These are phyloP conservation scores for Amblyteles armatorius DNA, from an alignment of 2,888 invertebrate genomes.

Conservation along the genomic window DNA sequence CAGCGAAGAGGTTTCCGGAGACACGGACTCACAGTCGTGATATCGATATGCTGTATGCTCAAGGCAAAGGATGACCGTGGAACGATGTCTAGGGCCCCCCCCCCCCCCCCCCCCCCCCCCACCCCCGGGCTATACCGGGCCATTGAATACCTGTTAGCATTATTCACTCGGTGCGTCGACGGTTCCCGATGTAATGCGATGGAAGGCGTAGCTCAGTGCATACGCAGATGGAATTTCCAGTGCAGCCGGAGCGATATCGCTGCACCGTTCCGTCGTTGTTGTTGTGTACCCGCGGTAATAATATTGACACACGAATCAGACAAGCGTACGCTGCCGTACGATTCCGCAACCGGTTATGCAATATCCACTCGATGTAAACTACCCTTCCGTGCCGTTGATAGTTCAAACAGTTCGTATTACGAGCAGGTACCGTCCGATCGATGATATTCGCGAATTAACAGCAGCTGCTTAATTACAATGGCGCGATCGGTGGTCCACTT, in stretches of 20 bases:
- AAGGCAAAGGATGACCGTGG: constrained; percentile 23
- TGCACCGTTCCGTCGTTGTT: not conserved
- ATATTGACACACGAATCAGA: constrained; percentile 37
- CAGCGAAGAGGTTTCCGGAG: not conserved
- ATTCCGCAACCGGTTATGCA: constrained; percentile 26
- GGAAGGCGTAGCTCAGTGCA: not conserved
- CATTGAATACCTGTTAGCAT: constrained; percentile 19
- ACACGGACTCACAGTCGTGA: constrained; percentile 31
- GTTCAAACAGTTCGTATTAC: constrained; percentile 1
- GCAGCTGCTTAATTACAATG: not conserved
- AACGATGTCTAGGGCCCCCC: constrained; percentile 22
- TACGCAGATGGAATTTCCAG: not conserved
- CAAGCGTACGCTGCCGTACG: not conserved
- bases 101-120: not conserved
- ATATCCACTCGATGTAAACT: not conserved
- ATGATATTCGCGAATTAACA: not conserved
- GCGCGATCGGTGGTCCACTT: not conserved
- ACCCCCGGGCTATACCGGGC: not conserved
- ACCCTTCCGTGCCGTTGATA: constrained; percentile 4
- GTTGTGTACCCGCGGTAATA: constrained; percentile 35
- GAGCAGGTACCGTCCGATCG: not conserved
- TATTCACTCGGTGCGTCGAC: constrained; percentile 10
- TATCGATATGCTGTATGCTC: constrained; percentile 37
- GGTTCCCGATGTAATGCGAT: not conserved
- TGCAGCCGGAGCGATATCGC: not conserved